These are phyloP conservation scores for Nannospalax galili DNA, from an alignment of 2,113 vertebrate genomes.

Conservation along the genomic window DNA sequence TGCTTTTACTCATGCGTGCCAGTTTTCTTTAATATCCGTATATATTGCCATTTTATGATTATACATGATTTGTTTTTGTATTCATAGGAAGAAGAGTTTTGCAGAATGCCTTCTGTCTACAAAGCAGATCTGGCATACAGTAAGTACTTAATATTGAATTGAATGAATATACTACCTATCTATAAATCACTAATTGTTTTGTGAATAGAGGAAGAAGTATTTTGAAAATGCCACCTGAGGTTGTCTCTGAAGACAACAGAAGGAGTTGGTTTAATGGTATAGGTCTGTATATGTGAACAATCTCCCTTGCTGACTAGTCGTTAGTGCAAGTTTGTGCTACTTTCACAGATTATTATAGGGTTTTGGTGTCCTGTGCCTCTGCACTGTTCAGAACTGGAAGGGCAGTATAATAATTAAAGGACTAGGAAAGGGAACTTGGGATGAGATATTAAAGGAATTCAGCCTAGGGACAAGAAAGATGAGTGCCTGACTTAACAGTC, in stretches of 20 bases:
- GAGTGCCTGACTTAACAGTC: neutral
- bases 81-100: neutral
- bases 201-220: neutral
- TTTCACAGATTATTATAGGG: neutral
- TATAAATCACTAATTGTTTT: neutral
- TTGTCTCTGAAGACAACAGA: neutral
- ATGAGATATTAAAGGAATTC: constrained; percentile 56
- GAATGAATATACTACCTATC: neutral
- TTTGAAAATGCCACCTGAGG: neutral
- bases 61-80: neutral
- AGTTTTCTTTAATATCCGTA: constrained; percentile 25
- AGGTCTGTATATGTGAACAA: neutral
- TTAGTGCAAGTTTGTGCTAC: neutral
- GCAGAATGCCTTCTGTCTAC: neutral
- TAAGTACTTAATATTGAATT: neutral
- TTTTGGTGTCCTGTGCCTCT: neutral
- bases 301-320: neutral
- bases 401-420: constrained; percentile 52
- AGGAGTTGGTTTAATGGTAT: neutral
- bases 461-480: constrained; percentile 5
- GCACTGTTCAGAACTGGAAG: constrained; percentile 23
- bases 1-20: neutral
- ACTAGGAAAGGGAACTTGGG: neutral
- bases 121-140: neutral
- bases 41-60: neutral